Evolutionary conservation across 1,140 invertebrate genomes (phyloP), one percentile per base, ranked within the genome.

Genomic region (Danaus melanippus): DNA sequence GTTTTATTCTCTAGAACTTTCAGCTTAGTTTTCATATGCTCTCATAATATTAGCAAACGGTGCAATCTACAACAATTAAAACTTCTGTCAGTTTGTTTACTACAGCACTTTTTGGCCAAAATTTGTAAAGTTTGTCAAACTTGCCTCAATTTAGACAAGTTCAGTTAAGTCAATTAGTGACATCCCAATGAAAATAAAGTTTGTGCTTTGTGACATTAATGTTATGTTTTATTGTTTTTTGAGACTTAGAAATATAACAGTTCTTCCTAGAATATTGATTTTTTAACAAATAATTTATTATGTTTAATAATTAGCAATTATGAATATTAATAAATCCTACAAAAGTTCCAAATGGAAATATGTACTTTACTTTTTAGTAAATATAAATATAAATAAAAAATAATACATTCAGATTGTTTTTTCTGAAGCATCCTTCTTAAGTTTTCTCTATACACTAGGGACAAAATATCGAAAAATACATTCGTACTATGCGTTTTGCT

Each of bases 11-110:
- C 21, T 32, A 5, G 21, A 32, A 55, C 53, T 49, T 55, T 55
- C 39, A 49, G 41, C 9, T 55, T 40, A 55, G 39, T 44, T 55
- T 49, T 42, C 53, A 47, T 55, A 55, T 55, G 53, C 46, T 49
- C 46, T 43, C 45, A 47, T 49, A 53, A 49, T 44, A 21, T 39
- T 55, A 50, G 50, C 46, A 53, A 53, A 62, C 58, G 55, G 50
- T 73, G 65, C 72, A 71, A 77, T 74, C 68, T 67, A 65, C 56
- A 64, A 68, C 70, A 75, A 77, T 77, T 75, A 75, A 77, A 77
- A 77, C 71, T 77, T 77, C 47, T 15, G 21, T 43, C 46, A 70
- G 58, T 74, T 75, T 74, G 70, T 77, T 69, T 71, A 71, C 62
- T 65, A 72, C 64, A 68, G 67, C 72, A 75, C 68, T 70, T 77